These are phyloP conservation scores for Achroia grisella DNA, from an alignment of 1,140 invertebrate species.

Conservation along the genomic window DNA sequence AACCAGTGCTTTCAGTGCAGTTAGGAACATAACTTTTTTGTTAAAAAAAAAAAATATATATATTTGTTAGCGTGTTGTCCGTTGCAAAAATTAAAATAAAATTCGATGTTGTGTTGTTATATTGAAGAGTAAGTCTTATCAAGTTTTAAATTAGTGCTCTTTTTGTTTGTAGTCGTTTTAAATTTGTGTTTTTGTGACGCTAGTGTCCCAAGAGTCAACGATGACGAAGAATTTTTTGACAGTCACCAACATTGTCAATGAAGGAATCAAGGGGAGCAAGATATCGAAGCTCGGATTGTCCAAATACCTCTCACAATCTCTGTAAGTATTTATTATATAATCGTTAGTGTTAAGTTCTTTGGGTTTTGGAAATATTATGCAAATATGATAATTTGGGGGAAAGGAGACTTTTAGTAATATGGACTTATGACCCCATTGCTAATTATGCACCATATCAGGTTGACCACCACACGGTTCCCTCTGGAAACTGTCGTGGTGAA, in stretches of 20 bases:
- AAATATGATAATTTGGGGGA: too few species aligned
- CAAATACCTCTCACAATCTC: constrained; percentile 81
- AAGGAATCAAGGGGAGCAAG: constrained; percentile 82
- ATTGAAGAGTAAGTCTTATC: constrained; percentile 49
- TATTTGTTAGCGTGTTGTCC: constrained; percentile 46
- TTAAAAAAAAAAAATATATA: constrained; percentile 13
- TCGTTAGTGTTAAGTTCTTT: too few species aligned
- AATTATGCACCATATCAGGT: too few species aligned
- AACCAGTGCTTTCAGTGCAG: constrained; percentile 22
- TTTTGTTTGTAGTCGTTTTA: constrained; percentile 4
- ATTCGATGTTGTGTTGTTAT: constrained; percentile 46
- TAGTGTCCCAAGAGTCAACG: constrained; percentile 62
- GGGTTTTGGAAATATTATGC: too few species aligned
- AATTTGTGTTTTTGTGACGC: constrained; percentile 31
- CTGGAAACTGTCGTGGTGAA: too few species aligned
- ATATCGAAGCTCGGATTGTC: constrained; percentile 81
- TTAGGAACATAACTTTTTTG: constrained; percentile 22
- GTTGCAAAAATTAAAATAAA: constrained; percentile 38
- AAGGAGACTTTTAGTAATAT: too few species aligned
- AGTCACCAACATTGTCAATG: constrained; percentile 77
- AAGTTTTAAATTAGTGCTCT: constrained; percentile 6
- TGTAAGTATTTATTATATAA: constrained; percentile 75
- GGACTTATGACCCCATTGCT: too few species aligned
- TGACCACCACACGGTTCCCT: too few species aligned
- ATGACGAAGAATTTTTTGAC: constrained; percentile 73